Evolutionary conservation across 2,888 invertebrate species (phyloP), one percentile per base, ranked within the genome.

Genomic region (Alviniconcha strummeri): DNA sequence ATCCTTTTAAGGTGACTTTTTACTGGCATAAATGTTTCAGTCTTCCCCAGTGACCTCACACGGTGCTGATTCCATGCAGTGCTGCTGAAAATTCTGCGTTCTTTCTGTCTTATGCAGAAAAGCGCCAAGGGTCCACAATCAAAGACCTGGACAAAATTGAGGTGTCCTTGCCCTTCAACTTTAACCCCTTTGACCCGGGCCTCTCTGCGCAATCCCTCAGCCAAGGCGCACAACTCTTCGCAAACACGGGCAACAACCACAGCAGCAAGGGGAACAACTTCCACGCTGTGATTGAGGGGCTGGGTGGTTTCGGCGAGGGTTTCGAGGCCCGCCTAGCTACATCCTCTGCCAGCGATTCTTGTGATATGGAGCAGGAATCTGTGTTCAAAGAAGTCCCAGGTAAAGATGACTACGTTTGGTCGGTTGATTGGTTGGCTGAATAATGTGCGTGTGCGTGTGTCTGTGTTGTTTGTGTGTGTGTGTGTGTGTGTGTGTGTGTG

Each of bases 251-350:
- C 80, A 89, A 87, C 83, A 90, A 90, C 82, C 90, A 89, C 82
- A 17, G 54, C 74, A 78, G 71, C 15, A 72, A 60, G 74, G 80
- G 79, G 52, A 72, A 81, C 77, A 55, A 75, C 80, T 67, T 79
- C 54, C 75, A 82, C 17, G 60, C 82, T 36, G 82, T 85, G 72
- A 71, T 84, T n/a, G 81, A 78, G 11, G 71, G 82, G 19, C 57
- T 87, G 81, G 80, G 80, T 64, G 84, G 88, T 55, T 91, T 91
- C 83, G 90, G 89, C 19, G 91, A 90, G 57, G 86, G 88, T 36
- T 91, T 92, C 85, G 82, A 91, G 78, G 89, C 89, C 15, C 80
- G 83, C 60, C 90, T 91, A 90, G 83, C 83, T n/a, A 77, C 56
- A 71, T 71, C 84, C 19, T 52, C 56, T 54, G 57, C 83, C 15